Conservation (phyloP, 2,888 invertebrate genomes). For the Yponomeuta evonymella region DNA sequence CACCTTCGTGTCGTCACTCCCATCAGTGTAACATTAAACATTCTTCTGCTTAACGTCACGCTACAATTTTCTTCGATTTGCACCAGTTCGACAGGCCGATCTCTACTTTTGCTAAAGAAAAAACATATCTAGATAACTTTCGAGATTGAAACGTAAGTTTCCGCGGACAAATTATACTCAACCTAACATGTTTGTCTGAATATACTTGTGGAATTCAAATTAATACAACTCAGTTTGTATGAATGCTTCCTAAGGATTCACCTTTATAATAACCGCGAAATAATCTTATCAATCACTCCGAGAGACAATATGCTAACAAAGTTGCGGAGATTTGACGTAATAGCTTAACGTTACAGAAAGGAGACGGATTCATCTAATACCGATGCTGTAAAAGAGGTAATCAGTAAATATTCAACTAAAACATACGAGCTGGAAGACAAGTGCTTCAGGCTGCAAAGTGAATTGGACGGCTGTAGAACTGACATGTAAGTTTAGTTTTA, state of each 20-base stretch:
- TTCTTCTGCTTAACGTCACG: no score
- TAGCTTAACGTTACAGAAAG: slow-evolving; percentile 46
- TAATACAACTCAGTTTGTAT: no score
- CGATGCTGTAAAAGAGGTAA: slow-evolving; percentile 44
- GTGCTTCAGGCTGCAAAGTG: slow-evolving; percentile 59
- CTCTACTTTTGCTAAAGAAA: no score
- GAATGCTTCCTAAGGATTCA: not conserved
- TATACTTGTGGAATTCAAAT: no score
- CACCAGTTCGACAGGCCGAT: no score
- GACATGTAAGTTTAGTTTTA: slow-evolving; percentile 64
- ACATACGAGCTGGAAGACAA: slow-evolving; percentile 56
- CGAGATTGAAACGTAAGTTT: no score
- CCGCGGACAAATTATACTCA: no score
- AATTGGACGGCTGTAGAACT: slow-evolving; percentile 55
- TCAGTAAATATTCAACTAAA: slow-evolving; percentile 60
- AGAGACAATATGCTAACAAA: slow-evolving; percentile 1
- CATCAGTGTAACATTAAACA: no score
- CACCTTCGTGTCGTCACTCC: no score
- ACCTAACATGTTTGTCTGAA: no score
- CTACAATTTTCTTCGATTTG: no score
- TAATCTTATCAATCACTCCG: slow-evolving; percentile 1
- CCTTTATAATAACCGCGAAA: slow-evolving; percentile 1
- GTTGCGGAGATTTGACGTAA: not conserved
- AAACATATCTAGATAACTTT: no score
- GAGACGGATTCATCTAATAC: slow-evolving; percentile 37